Conservation (phyloP, 1,140 invertebrate genomes). For the Bombyx mori region ASM3026992v2 NC_085119.1:10998001-10998500, state of each 20-base stretch:
- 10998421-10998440: conserved; percentile 64
- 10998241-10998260: conserved; percentile 6
- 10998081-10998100: too few relatives aligned
- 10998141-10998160: too few relatives aligned
- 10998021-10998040: too few relatives aligned
- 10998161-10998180: too few relatives aligned
- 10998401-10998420: conserved; percentile 10
- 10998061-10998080: too few relatives aligned
- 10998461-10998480: conserved; percentile 63
- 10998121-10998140: too few relatives aligned
- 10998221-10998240: neutral
- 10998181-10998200: too few relatives aligned
- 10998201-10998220: too few relatives aligned
- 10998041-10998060: too few relatives aligned
- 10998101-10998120: too few relatives aligned
- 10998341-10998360: conserved; percentile 54
- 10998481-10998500: conserved; percentile 68
- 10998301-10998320: conserved; percentile 67
- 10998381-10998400: neutral
- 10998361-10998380: too few relatives aligned
- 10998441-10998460: conserved; percentile 69
- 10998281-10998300: conserved; percentile 58
- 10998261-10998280: conserved; percentile 62
- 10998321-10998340: conserved; percentile 56
- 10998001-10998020: too few relatives aligned